Evolutionary conservation across 2,797 vertebrate genomes (phyloP), one percentile per base, ranked within the genome.

Genomic region (Salmo trutta): DNA sequence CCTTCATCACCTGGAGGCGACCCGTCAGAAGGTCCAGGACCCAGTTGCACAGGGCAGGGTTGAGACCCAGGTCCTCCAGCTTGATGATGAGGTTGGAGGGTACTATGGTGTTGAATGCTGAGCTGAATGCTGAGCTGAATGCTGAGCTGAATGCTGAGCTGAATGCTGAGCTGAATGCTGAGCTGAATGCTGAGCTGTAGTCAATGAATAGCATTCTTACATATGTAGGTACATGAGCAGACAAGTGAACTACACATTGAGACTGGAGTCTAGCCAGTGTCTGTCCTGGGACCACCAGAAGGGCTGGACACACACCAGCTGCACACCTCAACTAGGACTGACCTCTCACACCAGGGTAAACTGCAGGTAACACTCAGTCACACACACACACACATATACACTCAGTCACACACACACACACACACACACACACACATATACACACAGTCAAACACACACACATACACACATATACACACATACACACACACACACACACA

Each of bases 321-420:
- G 93, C 79, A 83, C 59, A 71, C 87, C 95, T 7, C 86, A 86
- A 3, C 87, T 84, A 33, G 84, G 83, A 8, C 83, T 31, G 15
- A 29, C 87, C 10, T 51, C 84, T 31, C n/a, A 82, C 0, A 14
- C 76, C 47, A 85, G 78, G 17, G 81, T 96, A 75, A 94, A 81
- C 86, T 97, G 96, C 95, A 96, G 96, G 96, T 97, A 85, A 73
- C 21, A 3, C 36, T 27, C 36, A 3, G 21, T 17, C 68, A 27
- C 69, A 24, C 69, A 71, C 36, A 24, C 27, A 5, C 69, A 0
- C 69, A 6, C 69, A 24, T 8, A n/a, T n/a, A n/a, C n/a, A n/a
- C n/a, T n/a, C n/a, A n/a, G n/a, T n/a, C n/a, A n/a, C n/a, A n/a
- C n/a, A n/a, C n/a, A n/a, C n/a, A 51, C 19, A 0, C 33, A 70